Conservation (phyloP, 2,113 vertebrate species). For the human (Homo sapiens) region DNA sequence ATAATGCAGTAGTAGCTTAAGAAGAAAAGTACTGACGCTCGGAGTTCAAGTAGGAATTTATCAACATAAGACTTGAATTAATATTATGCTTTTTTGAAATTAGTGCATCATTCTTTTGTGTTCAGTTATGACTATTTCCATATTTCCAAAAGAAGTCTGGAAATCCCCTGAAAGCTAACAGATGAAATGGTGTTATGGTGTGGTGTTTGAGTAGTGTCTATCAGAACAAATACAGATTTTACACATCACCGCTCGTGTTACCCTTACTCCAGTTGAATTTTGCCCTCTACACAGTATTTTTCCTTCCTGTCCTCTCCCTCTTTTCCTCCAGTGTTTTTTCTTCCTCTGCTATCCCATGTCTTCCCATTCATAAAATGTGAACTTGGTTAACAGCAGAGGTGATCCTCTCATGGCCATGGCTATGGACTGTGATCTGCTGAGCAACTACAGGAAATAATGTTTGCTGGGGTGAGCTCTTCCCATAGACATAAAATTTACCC, state of each 20-base stretch:
- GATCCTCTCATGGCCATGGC: background rate
- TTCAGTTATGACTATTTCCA: background rate
- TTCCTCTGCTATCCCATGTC: background rate
- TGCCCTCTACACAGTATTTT: background rate
- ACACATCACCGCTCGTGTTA: background rate
- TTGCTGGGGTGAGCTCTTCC: background rate
- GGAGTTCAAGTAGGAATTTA: background rate
- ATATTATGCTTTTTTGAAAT: background rate
- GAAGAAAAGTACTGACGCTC: background rate
- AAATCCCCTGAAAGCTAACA: background rate
- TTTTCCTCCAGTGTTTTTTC: background rate
- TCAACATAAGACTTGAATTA: background rate
- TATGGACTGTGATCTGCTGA: background rate
- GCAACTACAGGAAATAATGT: background rate
- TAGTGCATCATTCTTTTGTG: background rate
- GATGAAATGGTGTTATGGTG: background rate
- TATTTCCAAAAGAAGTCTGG: background rate
- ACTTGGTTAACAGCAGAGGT: background rate
- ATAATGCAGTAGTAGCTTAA: background rate
- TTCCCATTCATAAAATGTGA: background rate
- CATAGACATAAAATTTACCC: background rate
- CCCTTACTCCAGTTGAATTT: background rate
- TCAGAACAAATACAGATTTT: conserved; percentile 3
- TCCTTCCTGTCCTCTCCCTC: background rate
- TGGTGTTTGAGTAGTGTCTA: background rate